Base-by-base conservation (phyloP, 2,888 invertebrate genomes). In the Tachina lurida region DNA sequence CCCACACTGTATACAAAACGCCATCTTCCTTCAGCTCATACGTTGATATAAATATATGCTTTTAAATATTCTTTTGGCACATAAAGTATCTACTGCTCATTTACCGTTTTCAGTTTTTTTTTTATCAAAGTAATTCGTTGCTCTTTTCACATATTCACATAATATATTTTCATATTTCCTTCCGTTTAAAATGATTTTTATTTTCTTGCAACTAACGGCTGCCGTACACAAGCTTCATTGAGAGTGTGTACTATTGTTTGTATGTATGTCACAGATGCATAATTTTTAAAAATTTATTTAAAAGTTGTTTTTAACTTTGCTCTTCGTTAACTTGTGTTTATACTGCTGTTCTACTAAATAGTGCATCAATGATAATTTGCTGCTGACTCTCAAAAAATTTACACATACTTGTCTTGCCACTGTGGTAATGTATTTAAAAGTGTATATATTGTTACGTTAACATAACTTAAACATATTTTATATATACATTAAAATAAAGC, bases 261-360 rank as follows among this genome's bases (percentile, higher is more conserved):
- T 84, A 79, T 62, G 47, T 88, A 79, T 87, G 83, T 84, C 82
- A 76, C 87, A 89, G 5, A 31, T 31, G 31, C 7, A 31, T 89
- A 89, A 88, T 88, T 84, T 88, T 82, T 87, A 88, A 88, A 89
- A 89, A 89, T 89, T 88, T 89, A 89, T 89, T 89, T 89, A 89
- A 89, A 88, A 88, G 86, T 88, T 88, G 87, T 88, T 80, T 85
- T 79, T 52, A 73, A 74, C 54, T 77, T 74, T 68, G 47, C 41
- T 76, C 56, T 62, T 49, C 52, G 58, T 65, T 52, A 52, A 31
- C 49, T 70, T 49, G 43, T 80, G 52, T 84, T 79, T 65, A 67
- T 84, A 22, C 56, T 68, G 79, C 31, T 74, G 60, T 76, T 58
- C 52, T 52, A 31, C 31, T 76, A 65, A 62, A 17, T 43, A 74